Evolutionary conservation across 2,888 invertebrate genomes (phyloP), one percentile per base, ranked within the genome.

Genomic region (Diarsia mendica): DNA sequence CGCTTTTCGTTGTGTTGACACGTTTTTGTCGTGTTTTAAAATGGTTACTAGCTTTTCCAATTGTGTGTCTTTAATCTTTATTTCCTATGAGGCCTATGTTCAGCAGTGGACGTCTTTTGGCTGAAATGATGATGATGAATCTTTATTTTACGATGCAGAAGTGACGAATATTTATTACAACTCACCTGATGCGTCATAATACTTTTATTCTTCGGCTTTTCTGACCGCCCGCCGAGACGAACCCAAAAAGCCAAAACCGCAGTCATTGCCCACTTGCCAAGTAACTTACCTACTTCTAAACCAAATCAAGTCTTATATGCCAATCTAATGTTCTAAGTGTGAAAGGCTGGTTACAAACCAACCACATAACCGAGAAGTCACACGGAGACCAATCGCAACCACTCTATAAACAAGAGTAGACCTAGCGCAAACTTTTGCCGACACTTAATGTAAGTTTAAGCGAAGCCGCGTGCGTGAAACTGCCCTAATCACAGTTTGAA

Each of bases 401-500:
- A 80, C 85, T 81, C 81, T 69, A 84, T 83, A 83, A 83, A 80
- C 76, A 76, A 84, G 81, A 73, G 84, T 68, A 71, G 83, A 68
- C 76, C 72, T 84, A 66, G 28, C 63, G 58, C 70, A 75, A 84
- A 82, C 85, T 83, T 77, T 82, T 72, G 55, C 85, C 77, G 74
- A 75, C 83, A 83, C 74, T 82, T 87, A 79, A 87, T 87, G 86
- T 75, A 87, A 87, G 84, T 87, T 87, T 87, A 87, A 87, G 75
- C 68, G 77, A 46, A 67, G 77, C 72, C 72, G 75, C 76, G 86
- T 87, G 86, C 81, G 81, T 87, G 86, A 58, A 81, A 87, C 87
- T 77, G 82, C 83, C 84, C 84, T 87, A 87, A 87, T 87, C 86
- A 85, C 87, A 80, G 86, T 87, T 87, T 87, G 75, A 87, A 81